These are phyloP conservation scores for Amiota communis DNA, from an alignment of 2,888 invertebrate species.

Conservation along the genomic window DNA sequence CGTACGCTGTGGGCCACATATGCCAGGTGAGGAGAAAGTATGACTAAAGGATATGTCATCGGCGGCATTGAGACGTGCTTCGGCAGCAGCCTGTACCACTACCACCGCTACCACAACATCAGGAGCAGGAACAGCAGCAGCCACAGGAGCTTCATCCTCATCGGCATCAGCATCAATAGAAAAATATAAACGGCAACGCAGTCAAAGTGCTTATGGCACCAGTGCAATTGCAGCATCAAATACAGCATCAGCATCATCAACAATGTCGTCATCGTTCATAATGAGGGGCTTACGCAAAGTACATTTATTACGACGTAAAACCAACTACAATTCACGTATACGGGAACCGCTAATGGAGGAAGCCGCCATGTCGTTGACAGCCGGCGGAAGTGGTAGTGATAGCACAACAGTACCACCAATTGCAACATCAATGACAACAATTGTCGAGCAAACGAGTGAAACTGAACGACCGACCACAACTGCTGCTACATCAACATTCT, in stretches of 20 bases:
- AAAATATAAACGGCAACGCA: constrained; percentile 47
- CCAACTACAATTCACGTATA: constrained; percentile 66
- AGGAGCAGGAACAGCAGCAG: constrained; percentile 37
- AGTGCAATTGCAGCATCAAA: constrained; percentile 27
- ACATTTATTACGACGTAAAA: constrained; percentile 68
- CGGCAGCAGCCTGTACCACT: constrained; percentile 56
- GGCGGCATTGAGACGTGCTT: constrained; percentile 63
- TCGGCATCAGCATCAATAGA: constrained; percentile 37
- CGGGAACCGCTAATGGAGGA: constrained; percentile 71
- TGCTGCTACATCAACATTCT: constrained; percentile 40
- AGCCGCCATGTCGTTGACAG: constrained; percentile 45
- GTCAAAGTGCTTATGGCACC: constrained; percentile 45
- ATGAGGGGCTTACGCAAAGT: constrained; percentile 60
- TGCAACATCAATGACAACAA: constrained; percentile 32
- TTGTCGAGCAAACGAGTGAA: constrained; percentile 8
- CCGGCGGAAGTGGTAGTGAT: constrained; percentile 28
- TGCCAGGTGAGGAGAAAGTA: constrained; percentile 86
- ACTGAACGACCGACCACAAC: constrained; percentile 34
- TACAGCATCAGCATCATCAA: constrained; percentile 29
- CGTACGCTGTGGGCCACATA: constrained; percentile 82
- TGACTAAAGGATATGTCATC: constrained; percentile 79
- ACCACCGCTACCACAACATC: constrained; percentile 43
- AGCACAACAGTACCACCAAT: constrained; percentile 33
- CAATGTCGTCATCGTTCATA: constrained; percentile 43
- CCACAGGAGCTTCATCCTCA: constrained; percentile 35